A percentile compares a stretch with the other conserved stretches of the same genome.
phyloP scores from a whole-genome alignment of 2,888 invertebrate genomes.

The Tuberolachnus salignus region DNA sequence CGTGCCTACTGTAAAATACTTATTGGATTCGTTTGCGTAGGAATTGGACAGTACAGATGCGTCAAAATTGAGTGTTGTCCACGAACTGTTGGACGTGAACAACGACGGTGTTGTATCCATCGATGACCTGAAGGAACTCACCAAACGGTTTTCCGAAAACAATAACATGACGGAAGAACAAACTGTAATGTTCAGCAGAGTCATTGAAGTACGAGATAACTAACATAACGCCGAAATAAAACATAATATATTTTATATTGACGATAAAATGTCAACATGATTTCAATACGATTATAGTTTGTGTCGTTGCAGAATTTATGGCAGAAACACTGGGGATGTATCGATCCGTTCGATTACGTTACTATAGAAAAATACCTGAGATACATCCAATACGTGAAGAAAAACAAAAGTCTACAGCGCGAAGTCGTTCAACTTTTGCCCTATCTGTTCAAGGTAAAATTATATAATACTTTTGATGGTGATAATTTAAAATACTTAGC shows the following conservation, averaged over 20 bases:
- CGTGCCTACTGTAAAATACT: too few species aligned
- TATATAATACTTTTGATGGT: neutral
- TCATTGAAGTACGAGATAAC: constrained; percentile 71
- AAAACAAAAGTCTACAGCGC: constrained; percentile 73
- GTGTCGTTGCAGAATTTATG: constrained; percentile 70
- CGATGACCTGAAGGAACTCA: constrained; percentile 78
- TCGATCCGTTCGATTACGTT: constrained; percentile 80
- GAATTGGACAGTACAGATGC: constrained; percentile 68
- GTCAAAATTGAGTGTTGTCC: constrained; percentile 83
- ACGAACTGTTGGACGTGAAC: constrained; percentile 81
- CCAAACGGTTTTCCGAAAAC: constrained; percentile 75
- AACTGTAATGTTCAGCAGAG: constrained; percentile 72
- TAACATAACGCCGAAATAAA: neutral
- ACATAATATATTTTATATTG: neutral
- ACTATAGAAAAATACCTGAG: constrained; percentile 81
- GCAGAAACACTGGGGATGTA: constrained; percentile 83
- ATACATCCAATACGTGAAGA: constrained; percentile 82
- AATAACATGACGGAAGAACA: constrained; percentile 74
- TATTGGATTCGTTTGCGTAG: neutral
- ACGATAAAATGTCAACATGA: neutral
- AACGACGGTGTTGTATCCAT: constrained; percentile 84
- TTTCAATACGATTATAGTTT: constrained; percentile 13
- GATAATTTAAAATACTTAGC: too few species aligned
- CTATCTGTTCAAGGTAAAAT: constrained; percentile 77
- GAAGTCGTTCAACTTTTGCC: constrained; percentile 80